Evolutionary conservation across 2,797 vertebrate genomes (phyloP).

Genomic region (Acrossocheilus fasciatus): DNA sequence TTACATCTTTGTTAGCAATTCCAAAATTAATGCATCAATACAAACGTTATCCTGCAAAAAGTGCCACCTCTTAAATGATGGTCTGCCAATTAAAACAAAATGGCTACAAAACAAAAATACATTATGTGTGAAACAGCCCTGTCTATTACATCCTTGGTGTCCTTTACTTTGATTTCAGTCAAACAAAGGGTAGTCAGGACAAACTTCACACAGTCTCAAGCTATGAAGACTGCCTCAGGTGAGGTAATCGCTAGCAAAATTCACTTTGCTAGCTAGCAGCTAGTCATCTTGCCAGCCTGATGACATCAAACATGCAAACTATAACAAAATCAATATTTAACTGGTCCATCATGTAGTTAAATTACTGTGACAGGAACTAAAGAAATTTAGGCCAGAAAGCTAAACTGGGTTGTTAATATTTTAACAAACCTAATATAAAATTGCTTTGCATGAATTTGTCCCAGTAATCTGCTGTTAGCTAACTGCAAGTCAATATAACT

Average conservation of each 20-base stretch:
- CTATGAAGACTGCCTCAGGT: constrained; percentile 72
- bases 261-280: constrained; percentile 3
- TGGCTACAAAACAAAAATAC: neutral
- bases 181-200: constrained; percentile 57
- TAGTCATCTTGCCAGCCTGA: neutral
- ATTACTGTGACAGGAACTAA: neutral
- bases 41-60: neutral
- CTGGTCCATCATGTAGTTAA: neutral
- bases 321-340: neutral
- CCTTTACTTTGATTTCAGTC: constrained; percentile 62
- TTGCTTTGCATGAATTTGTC: constrained; percentile 10
- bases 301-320: neutral
- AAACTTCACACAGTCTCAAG: constrained; percentile 49
- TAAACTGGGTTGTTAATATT: neutral
- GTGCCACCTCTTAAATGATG: neutral
- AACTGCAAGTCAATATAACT: constrained; percentile 6
- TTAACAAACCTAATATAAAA: neutral
- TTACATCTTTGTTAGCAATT: neutral
- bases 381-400: neutral
- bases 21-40: neutral
- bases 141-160: constrained; percentile 41
- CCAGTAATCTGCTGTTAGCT: constrained; percentile 6
- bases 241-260: constrained; percentile 51
- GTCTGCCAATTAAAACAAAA: neutral
- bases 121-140: neutral